Conservation (phyloP, 2,797 vertebrate genomes). For the Acanthurus leucopareius region DNA sequence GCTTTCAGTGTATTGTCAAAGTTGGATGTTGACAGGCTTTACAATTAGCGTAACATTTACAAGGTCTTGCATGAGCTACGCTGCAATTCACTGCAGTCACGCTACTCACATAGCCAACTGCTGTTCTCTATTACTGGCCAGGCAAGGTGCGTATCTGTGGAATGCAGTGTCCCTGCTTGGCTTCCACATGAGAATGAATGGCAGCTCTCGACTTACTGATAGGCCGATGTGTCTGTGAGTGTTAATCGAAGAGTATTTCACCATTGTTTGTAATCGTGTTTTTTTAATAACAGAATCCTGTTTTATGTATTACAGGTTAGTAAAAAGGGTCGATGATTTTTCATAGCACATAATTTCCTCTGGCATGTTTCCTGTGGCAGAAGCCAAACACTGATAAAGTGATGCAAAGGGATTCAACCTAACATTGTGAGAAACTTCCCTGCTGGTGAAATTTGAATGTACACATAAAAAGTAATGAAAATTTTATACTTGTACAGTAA, state of each 20-base stretch:
- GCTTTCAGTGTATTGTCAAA: conserved; percentile 68
- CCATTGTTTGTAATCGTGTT: conserved; percentile 15
- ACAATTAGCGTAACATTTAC: conserved; percentile 81
- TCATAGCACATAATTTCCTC: conserved; percentile 29
- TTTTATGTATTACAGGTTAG: conserved; percentile 23
- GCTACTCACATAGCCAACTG: conserved; percentile 76
- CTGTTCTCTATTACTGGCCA: conserved; percentile 70
- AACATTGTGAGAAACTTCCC: conserved; percentile 19
- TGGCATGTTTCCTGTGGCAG: conserved; percentile 29
- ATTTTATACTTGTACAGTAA: conserved; percentile 15
- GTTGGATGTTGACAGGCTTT: conserved; percentile 72
- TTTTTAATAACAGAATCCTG: conserved; percentile 16
- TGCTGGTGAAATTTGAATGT: conserved; percentile 23
- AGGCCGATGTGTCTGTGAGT: conserved; percentile 7
- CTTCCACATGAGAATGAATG: conserved; percentile 33
- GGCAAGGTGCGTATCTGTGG: conserved; percentile 64
- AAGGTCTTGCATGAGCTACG: conserved; percentile 72
- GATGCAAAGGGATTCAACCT: conserved; percentile 29
- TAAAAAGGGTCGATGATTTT: conserved; percentile 12
- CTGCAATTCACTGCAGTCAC: conserved; percentile 77
- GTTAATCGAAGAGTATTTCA: conserved; percentile 18
- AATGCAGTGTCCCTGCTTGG: conserved; percentile 55
- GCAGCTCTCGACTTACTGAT: conserved; percentile 13
- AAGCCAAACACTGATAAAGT: conserved; percentile 39
- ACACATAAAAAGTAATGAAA: conserved; percentile 29